Percentiles rank a stretch among this genome's conserved stretches.
Conservation (phyloP, 2,113 vertebrate genomes). For the Martes martes region DNA sequence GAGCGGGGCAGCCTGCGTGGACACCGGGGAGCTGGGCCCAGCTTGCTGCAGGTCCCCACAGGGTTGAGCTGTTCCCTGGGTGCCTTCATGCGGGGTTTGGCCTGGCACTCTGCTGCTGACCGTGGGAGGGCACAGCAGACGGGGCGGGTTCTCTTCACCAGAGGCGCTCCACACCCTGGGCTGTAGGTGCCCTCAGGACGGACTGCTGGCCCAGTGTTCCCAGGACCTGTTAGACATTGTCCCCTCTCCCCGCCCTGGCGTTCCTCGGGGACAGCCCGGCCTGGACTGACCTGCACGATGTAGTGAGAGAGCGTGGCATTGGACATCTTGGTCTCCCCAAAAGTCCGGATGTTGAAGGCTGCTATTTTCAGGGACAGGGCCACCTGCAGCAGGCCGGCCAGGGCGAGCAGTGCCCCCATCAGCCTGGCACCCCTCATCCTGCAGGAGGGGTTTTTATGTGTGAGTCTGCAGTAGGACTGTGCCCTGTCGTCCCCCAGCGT, state of each 20-base stretch:
- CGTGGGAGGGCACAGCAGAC: too few relatives aligned
- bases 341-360: constrained; percentile 91
- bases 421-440: constrained; percentile 67
- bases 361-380: constrained; percentile 82
- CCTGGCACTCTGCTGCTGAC: too few relatives aligned
- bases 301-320: constrained; percentile 85
- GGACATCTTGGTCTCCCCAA: constrained; percentile 90
- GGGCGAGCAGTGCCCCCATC: constrained; percentile 48
- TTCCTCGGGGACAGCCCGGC: not conserved
- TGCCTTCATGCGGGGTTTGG: too few relatives aligned
- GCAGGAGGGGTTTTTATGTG: not conserved
- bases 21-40: accelerated
- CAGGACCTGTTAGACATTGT: not conserved
- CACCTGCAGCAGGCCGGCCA: constrained; percentile 72
- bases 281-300: constrained; percentile 84
- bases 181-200: not conserved
- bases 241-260: too few relatives aligned
- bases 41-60: not conserved
- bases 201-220: not conserved
- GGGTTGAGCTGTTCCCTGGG: not conserved
- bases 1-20: not conserved
- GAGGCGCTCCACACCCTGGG: not conserved
- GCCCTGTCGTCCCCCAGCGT: not conserved
- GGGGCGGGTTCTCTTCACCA: too few relatives aligned
- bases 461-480: not conserved